Base-by-base conservation (phyloP, 53 echinoderm and acorn worm species). In the Temnopleurus reevesii region DNA sequence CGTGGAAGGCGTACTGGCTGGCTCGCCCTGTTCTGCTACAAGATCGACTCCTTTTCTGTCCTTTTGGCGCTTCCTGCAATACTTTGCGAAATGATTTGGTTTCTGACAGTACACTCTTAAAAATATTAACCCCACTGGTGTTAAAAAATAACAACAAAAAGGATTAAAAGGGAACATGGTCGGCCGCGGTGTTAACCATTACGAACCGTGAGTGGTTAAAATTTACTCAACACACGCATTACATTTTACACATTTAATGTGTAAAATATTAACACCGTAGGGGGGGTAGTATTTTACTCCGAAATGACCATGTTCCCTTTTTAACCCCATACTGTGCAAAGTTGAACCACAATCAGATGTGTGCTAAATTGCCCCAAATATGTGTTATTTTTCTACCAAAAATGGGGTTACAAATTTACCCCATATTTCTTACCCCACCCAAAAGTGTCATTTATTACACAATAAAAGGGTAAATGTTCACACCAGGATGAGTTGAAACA, bases 21-120 rank as follows among this genome's bases (percentile, higher is more conserved):
- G 23, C 23, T 21, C 33, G 12, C 24, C 21, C 89, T 63, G 45
- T 59, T 85, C 35, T 38, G 15, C 56, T 13, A 59, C 13, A 3
- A n/a, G n/a, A 35, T 8, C 59, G 53, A 51, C 53, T 10, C 15
- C 9, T 61, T 61, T 26, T 27, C 21, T 38, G 35, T 41, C 38
- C 4, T 41, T 9, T n/a, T 77, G 77, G 12, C 36, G 41, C 45
- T 77, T 77, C 3, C 45, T 43, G 45, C 77, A 77, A 23, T 77
- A 77, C 77, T 77, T 77, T n/a, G 77, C 77, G 18, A 77, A 77
- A 45, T 77, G 77, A 23, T 77, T 44, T 18, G 19, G 45, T 43
- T 18, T 77, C 4, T 77, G 77, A 21, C 77, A 77, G 24, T 77
- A 77, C n/a, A 34, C 77, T 5, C 77, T n/a, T n/a, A n/a, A n/a